Evolutionary conservation across 2,113 vertebrate species (phyloP), one percentile per base, ranked within the genome.

Genomic region (crab-eating macaque (Macaca fascicularis)): DNA sequence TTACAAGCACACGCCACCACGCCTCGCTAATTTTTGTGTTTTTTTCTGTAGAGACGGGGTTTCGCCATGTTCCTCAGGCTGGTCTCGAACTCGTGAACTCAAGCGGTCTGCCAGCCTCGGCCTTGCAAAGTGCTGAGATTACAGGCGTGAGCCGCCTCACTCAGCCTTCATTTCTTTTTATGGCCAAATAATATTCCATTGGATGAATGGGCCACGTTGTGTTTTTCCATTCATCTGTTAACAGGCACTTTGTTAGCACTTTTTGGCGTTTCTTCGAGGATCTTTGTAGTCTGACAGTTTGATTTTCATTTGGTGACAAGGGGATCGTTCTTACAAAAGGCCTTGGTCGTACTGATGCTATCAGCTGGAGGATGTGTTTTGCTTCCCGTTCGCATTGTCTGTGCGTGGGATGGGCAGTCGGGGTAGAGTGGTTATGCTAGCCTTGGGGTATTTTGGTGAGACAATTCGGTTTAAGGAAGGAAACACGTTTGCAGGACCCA

Each of bases 281-380:
- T 86, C 74, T 92, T 74, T 69, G 27, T 23, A 57, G 59, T 30
- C 55, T 72, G 27, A 52, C 23, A 25, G n/a, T 30, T 91, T 22
- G 85, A 16, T 69, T 30, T 91, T 22, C 81, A 16, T 69, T 17
- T 79, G 72, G 72, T 80, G 38, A 50, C 19, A 64, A 94, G 90
- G 4, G 67, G 82, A 79, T 35, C 2, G 6, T 35, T 78, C 78
- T 85, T 69, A 8, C 0, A 5, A 13, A 52, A 40, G 87, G 57
- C 38, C 55, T 10, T 69, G 75, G 6, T 57, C 55, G 57, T 23
- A 35, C 1, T 52, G 61, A 13, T 67, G 72, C 27, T n/a, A 1
- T 93, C n/a, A 6, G n/a, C 32, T 11, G 57, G 38, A 59, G 35
- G 57, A 12, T 12, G 11, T 74, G 17, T 74, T 75, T 83, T 93